Conservation (phyloP, 2,797 vertebrate genomes). For the Sebastes trivittatus region DNA sequence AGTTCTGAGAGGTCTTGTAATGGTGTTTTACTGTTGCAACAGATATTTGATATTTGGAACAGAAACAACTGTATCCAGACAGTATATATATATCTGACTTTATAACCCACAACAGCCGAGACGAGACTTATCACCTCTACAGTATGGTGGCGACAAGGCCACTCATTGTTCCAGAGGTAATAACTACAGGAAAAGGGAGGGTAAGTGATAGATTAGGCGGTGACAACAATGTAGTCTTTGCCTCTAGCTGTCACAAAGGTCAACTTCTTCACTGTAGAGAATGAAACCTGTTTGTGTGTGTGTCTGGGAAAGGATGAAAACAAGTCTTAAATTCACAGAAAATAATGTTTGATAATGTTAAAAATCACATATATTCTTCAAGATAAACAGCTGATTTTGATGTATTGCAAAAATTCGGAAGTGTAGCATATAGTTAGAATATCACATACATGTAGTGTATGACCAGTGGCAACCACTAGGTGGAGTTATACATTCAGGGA, state of each 20-base stretch:
- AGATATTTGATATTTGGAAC: not conserved
- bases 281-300: not conserved
- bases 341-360: not conserved
- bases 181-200: not conserved
- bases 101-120: not conserved
- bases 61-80: not conserved
- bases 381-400: not conserved
- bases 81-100: not conserved
- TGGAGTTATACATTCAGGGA: conserved; percentile 45
- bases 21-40: not conserved
- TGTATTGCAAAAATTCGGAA: not conserved
- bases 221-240: not conserved
- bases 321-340: not conserved
- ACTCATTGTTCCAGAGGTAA: not conserved
- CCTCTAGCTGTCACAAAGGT: not conserved
- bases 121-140: not conserved
- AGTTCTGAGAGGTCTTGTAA: not conserved
- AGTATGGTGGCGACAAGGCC: not conserved
- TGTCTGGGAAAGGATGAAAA: not conserved
- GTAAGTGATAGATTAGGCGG: not conserved
- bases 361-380: not conserved
- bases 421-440: not conserved
- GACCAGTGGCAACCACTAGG: conserved; percentile 40
- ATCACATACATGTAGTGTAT: not conserved
- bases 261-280: not conserved